Percentiles rank a stretch among this genome's conserved stretches.
These are phyloP conservation scores for Diogma glabrata DNA, from an alignment of 2,888 invertebrate species.

Conservation along the genomic window DNA sequence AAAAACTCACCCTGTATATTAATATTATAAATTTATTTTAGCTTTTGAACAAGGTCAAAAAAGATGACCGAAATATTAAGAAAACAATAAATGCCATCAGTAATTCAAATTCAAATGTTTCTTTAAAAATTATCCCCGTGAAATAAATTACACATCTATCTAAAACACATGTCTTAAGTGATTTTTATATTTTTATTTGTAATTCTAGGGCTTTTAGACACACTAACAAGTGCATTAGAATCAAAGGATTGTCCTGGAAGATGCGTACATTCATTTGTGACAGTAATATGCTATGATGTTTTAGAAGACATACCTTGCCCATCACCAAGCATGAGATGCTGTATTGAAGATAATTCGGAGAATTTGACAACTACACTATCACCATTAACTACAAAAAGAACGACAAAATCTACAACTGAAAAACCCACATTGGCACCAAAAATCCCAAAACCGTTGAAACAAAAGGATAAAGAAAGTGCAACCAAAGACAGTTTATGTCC, in stretches of 20 bases:
- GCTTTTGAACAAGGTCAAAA: too few species aligned
- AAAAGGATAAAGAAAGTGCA: slow-evolving; percentile 22
- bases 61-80: too few species aligned
- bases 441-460: slow-evolving; percentile 25
- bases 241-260: slow-evolving; percentile 80
- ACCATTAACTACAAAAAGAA: slow-evolving; percentile 26
- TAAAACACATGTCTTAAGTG: too few species aligned
- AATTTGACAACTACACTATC: slow-evolving; percentile 24
- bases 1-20: too few species aligned
- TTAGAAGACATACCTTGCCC: slow-evolving; percentile 72
- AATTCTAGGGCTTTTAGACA: slow-evolving; percentile 61
- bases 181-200: too few species aligned
- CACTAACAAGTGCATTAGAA: slow-evolving; percentile 74
- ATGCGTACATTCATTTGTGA: slow-evolving; percentile 76
- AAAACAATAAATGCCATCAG: too few species aligned
- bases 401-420: slow-evolving; percentile 25
- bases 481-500: slow-evolving; percentile 42
- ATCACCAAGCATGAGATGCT: slow-evolving; percentile 70
- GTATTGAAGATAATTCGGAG: slow-evolving; percentile 58
- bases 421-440: slow-evolving; percentile 27
- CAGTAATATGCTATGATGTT: slow-evolving; percentile 76
- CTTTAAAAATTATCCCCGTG: too few species aligned
- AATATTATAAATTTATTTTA: too few species aligned
- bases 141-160: too few species aligned
- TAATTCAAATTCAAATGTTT: too few species aligned